A percentile compares a stretch with the other conserved stretches of the same genome.
Conservation (phyloP, 1,140 invertebrate species). For the Ooceraea biroi region DNA sequence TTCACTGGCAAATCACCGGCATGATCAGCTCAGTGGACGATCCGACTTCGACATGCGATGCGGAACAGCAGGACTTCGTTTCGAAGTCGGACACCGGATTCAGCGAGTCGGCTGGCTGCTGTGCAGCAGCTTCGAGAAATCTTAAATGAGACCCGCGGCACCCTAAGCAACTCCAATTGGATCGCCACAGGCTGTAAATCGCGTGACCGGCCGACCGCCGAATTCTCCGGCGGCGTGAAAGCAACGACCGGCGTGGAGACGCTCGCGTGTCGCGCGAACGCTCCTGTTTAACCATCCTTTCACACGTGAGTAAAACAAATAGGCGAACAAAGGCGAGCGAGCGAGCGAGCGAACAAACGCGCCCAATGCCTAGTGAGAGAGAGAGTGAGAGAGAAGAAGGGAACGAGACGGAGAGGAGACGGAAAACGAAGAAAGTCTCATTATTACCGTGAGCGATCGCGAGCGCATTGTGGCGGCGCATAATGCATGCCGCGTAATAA, state of each 20-base stretch:
- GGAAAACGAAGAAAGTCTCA: slow-evolving; percentile 9
- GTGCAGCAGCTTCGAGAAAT: slow-evolving; percentile 5
- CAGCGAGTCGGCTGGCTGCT: not conserved
- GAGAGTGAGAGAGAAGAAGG: no score
- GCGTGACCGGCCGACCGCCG: slow-evolving; percentile 71
- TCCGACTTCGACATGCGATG: not conserved
- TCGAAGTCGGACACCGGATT: slow-evolving; percentile 7
- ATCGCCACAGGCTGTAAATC: slow-evolving; percentile 72
- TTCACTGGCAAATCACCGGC: no score
- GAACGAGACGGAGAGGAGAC: no score
- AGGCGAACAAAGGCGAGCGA: slow-evolving; percentile 73
- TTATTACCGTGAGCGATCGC: slow-evolving; percentile 19
- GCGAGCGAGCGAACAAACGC: slow-evolving; percentile 42
- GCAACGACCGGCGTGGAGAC: slow-evolving; percentile 71
- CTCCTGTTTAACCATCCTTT: slow-evolving; percentile 77
- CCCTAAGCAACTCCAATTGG: slow-evolving; percentile 55
- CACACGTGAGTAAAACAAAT: slow-evolving; percentile 78
- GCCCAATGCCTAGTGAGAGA: slow-evolving; percentile 44
- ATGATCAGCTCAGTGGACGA: not conserved
- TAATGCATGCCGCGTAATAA: not conserved
- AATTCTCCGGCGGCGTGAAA: slow-evolving; percentile 68
- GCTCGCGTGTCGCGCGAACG: slow-evolving; percentile 74
- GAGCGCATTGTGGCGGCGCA: slow-evolving; percentile 5
- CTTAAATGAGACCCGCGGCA: slow-evolving; percentile 54
- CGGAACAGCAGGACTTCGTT: slow-evolving; percentile 13